Conservation (phyloP, 2,797 vertebrate species). For the Natrix natrix region DNA sequence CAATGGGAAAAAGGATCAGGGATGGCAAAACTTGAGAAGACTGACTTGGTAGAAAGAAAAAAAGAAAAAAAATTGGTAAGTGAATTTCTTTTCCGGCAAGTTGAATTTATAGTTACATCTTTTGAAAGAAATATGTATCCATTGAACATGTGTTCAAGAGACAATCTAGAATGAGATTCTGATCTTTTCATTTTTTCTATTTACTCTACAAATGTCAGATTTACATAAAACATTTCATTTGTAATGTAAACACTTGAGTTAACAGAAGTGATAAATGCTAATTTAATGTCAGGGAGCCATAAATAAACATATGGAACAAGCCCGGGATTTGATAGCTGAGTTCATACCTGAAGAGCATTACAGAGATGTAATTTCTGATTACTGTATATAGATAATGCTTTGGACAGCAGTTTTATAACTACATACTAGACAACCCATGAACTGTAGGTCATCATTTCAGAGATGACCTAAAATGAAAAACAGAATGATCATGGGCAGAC, state of each 20-base stretch:
- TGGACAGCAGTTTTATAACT: neutral
- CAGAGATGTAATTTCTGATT: neutral
- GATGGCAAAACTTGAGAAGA: neutral
- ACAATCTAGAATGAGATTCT: neutral
- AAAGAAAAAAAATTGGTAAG: neutral
- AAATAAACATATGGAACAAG: neutral
- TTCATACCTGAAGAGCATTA: neutral
- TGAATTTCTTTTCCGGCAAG: neutral
- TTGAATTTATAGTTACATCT: neutral
- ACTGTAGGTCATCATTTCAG: neutral
- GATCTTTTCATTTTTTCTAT: neutral
- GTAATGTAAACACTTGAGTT: neutral
- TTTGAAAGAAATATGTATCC: neutral
- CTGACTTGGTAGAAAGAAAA: neutral
- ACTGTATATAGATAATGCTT: neutral
- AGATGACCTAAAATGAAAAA: neutral
- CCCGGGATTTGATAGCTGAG: neutral
- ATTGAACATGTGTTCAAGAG: neutral
- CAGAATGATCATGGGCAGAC: neutral
- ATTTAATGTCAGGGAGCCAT: neutral
- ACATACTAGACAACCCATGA: neutral
- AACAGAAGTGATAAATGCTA: neutral
- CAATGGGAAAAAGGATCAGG: neutral
- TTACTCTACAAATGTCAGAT: neutral
- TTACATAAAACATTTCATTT: neutral